Conservation (phyloP, 2,113 vertebrate genomes). For the Amphilophus citrinellus region DNA sequence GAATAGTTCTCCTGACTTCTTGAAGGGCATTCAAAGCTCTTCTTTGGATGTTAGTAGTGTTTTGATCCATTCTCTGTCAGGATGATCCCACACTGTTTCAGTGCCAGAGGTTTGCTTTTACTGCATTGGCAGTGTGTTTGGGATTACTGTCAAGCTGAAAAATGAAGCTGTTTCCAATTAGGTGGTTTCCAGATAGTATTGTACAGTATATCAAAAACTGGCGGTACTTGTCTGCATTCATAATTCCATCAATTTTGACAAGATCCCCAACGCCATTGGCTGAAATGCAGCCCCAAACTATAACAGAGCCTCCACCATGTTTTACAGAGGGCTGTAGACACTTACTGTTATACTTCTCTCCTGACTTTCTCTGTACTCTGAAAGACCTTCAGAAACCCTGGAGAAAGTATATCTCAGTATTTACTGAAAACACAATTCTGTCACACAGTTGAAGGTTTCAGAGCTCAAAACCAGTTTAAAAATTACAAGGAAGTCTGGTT, state of each 20-base stretch:
- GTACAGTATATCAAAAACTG: no score
- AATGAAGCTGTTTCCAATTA: no score
- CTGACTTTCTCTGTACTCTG: not conserved
- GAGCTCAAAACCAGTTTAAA: not conserved
- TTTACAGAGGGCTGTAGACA: not conserved
- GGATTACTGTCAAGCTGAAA: no score
- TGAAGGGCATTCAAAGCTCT: no score
- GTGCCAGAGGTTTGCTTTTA: no score
- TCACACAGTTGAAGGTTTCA: not conserved
- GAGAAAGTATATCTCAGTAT: not conserved
- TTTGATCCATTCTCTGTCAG: no score
- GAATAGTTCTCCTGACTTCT: no score
- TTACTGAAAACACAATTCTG: not conserved
- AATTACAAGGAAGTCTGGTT: not conserved
- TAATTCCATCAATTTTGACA: not conserved
- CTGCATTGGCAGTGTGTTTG: no score
- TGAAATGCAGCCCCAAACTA: not conserved
- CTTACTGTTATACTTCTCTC: not conserved
- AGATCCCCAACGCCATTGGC: not conserved
- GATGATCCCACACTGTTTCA: not conserved
- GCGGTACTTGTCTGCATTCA: not conserved
- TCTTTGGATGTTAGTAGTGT: no score
- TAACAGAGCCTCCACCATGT: not conserved
- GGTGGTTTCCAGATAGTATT: no score
- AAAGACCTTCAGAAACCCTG: no score